Conservation (phyloP, 2,113 vertebrate genomes). For the Ophthalmolycus amberensis region DNA sequence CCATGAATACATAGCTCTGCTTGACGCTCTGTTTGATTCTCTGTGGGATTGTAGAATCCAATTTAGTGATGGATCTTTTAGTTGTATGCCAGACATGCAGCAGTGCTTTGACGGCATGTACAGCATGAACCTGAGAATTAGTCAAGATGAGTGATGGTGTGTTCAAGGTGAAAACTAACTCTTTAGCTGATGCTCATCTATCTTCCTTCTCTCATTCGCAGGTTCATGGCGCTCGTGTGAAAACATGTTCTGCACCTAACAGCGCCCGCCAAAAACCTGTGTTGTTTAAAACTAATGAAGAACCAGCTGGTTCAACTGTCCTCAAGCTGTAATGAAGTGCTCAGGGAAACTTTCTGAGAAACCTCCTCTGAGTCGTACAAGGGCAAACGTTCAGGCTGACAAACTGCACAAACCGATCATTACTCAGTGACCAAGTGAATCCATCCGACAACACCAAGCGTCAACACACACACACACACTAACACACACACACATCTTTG, state of each 20-base stretch:
- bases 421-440: conserved; percentile 21
- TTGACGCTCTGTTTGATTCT: conserved; percentile 21
- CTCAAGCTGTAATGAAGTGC: conserved; percentile 59
- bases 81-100: conserved; percentile 40
- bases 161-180: conserved; percentile 81
- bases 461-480: conserved; percentile 15
- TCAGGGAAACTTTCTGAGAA: conserved; percentile 45
- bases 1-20: conserved; percentile 11
- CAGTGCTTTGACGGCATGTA: conserved; percentile 44
- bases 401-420: conserved; percentile 19
- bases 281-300: conserved; percentile 72
- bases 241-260: conserved; percentile 53
- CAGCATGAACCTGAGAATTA: conserved; percentile 66
- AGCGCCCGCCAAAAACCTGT: conserved; percentile 48
- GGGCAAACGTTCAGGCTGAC: conserved; percentile 34
- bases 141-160: conserved; percentile 78
- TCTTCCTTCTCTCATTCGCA: conserved; percentile 65
- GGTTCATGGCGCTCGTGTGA: conserved; percentile 34
- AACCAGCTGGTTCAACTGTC: conserved; percentile 61
- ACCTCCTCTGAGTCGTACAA: conserved; percentile 29
- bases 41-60: conserved; percentile 14
- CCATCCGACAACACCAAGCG: conserved; percentile 5
- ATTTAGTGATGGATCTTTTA: conserved; percentile 65
- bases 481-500: neutral
- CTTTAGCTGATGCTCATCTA: conserved; percentile 65